Conservation (phyloP, 2,113 vertebrate genomes). For the Prochilodus magdalenae region DNA sequence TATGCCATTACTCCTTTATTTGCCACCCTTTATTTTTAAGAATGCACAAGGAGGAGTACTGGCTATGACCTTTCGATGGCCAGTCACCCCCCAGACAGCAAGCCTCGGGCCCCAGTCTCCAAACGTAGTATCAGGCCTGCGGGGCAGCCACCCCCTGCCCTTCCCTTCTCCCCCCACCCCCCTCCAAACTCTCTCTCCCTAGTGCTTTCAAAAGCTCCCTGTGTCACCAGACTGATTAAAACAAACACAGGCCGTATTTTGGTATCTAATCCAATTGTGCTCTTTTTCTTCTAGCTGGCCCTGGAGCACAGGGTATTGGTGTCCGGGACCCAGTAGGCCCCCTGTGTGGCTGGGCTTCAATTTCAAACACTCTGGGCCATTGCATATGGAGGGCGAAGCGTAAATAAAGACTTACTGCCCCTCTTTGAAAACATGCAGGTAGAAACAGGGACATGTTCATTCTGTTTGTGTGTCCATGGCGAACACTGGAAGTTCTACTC, state of each 20-base stretch:
- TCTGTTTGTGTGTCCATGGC: constrained; percentile 4
- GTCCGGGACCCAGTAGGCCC: constrained; percentile 72
- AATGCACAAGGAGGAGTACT: constrained; percentile 58
- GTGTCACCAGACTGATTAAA: constrained; percentile 91
- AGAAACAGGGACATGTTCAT: constrained; percentile 44
- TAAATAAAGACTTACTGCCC: constrained; percentile 72
- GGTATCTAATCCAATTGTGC: constrained; percentile 90
- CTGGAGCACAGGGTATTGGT: constrained; percentile 81
- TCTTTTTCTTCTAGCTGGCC: constrained; percentile 77
- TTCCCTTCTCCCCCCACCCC: constrained; percentile 63
- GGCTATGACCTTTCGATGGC: constrained; percentile 74
- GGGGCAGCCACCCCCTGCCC: constrained; percentile 66
- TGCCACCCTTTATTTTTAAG: not conserved
- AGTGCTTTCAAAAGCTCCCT: constrained; percentile 81
- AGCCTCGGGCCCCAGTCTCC: constrained; percentile 57
- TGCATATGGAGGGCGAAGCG: constrained; percentile 71
- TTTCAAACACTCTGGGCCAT: constrained; percentile 77
- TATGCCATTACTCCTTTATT: not conserved
- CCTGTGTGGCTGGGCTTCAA: constrained; percentile 69
- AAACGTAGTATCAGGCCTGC: constrained; percentile 67
- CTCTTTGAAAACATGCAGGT: constrained; percentile 52
- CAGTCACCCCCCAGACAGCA: constrained; percentile 71
- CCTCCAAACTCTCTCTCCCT: constrained; percentile 67
- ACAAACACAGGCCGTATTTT: constrained; percentile 90
- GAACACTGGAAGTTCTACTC: constrained; percentile 4